Evolutionary conservation across 1,140 invertebrate genomes (phyloP).

Genomic region (Atta texana): DNA sequence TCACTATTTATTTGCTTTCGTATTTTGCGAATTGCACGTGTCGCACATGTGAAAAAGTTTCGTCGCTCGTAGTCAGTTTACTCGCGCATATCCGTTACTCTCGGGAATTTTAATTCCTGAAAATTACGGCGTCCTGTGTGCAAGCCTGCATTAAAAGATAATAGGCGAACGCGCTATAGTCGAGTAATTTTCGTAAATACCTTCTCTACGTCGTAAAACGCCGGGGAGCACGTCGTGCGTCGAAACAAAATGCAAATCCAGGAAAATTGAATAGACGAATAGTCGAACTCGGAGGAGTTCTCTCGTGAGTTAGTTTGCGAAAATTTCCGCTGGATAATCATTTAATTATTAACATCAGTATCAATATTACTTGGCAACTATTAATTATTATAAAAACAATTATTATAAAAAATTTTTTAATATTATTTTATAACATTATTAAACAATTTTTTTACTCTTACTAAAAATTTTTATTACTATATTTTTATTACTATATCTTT

Average conservation of each 20-base stretch:
- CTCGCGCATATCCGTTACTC: slow-evolving; percentile 30
- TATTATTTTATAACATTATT: slow-evolving; percentile 12
- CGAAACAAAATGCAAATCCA: slow-evolving; percentile 55
- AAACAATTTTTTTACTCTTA: neutral
- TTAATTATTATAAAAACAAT: neutral
- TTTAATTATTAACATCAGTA: neutral
- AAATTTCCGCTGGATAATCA: slow-evolving; percentile 27
- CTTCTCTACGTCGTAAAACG: slow-evolving; percentile 43
- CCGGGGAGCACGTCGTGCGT: neutral
- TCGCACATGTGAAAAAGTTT: slow-evolving; percentile 45
- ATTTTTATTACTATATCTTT: neutral
- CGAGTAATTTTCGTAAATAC: slow-evolving; percentile 62
- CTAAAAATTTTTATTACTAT: slow-evolving; percentile 16
- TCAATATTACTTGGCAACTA: neutral
- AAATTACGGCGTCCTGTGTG: slow-evolving; percentile 45
- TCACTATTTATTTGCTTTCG: neutral
- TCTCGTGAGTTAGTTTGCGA: slow-evolving; percentile 2
- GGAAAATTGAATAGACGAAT: slow-evolving; percentile 55
- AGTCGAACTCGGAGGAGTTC: slow-evolving; percentile 16
- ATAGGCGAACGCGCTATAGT: slow-evolving; percentile 42
- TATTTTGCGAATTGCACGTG: slow-evolving; percentile 22
- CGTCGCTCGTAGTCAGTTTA: slow-evolving; percentile 49
- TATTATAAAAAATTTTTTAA: neutral
- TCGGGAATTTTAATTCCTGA: slow-evolving; percentile 53
- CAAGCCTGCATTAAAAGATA: slow-evolving; percentile 52